These are phyloP conservation scores for Takifugu bimaculatus DNA, from an alignment of 2,113 vertebrate genomes.

Conservation along the genomic window DNA sequence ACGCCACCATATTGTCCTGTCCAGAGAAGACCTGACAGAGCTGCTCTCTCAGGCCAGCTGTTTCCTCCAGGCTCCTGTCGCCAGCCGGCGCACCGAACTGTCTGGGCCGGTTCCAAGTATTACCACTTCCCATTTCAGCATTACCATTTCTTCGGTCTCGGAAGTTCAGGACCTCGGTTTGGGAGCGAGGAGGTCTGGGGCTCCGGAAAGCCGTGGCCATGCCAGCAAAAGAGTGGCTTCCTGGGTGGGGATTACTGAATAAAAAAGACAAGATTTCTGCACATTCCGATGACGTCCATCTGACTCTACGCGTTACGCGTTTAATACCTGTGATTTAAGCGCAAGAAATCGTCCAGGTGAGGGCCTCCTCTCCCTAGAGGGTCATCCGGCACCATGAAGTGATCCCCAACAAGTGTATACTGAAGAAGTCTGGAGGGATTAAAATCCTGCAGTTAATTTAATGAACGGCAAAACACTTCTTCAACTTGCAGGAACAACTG, in stretches of 20 bases:
- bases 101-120: conserved; percentile 5
- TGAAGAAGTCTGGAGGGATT: conserved; percentile 77
- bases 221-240: conserved; percentile 63
- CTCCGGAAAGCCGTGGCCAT: conserved; percentile 10
- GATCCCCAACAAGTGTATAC: conserved; percentile 85
- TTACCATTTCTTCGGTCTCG: conserved; percentile 48
- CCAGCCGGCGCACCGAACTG: neutral
- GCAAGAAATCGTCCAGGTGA: conserved; percentile 81
- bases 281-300: neutral
- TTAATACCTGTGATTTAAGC: conserved; percentile 62
- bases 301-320: neutral
- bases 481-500: neutral
- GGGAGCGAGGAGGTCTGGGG: conserved; percentile 31
- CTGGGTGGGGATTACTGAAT: conserved; percentile 47
- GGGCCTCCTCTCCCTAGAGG: conserved; percentile 84
- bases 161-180: conserved; percentile 64
- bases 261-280: neutral
- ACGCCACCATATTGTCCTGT: conserved; percentile 79
- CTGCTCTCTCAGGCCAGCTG: conserved; percentile 66
- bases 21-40: conserved; percentile 78
- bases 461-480: neutral
- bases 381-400: conserved; percentile 90
- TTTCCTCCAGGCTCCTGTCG: conserved; percentile 61
- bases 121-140: neutral
- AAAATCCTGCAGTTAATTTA: neutral